Evolutionary conservation across 35 echinoderm and acorn worm genomes (phyloP), one percentile per base, ranked within the genome.

Genomic region (Holothuria glaberrima): DNA sequence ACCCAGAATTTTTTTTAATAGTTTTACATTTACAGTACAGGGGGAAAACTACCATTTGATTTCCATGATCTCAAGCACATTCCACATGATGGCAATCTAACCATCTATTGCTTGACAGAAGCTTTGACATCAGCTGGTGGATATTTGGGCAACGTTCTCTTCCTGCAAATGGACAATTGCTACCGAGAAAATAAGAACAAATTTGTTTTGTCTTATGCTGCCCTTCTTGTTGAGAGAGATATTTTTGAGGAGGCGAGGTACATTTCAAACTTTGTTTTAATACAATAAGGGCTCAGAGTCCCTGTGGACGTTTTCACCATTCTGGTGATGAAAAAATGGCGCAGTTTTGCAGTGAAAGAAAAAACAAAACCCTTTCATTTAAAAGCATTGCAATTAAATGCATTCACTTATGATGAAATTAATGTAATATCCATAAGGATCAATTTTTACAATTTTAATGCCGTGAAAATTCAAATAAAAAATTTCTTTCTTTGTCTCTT

Each of bases 121-220:
- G 71, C 82, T 22, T 48, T 92, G 26, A 20, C 75, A 36, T 25
- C 19, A 48, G 24, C 48, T 5, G 4, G 73, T 19, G 69, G 77
- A 20, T 77, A 69, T 6, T 25, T 92, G 34, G 67, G 52, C 4
- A 75, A 31, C 48, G 50, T 32, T 1, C 74, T 92, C 13, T 89
- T 88, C 56, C 86, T 92, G 29, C 91, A 92, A 67, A 52, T 92
- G 34, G 91, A 92, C 85, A 92, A 92, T 33, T 92, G 91, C 30
- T 92, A 27, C 71, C 32, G 91, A 17, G 91, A 92, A 71, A 92
- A 92, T 38, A 92, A 92, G 59, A 92, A 92, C 48, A 72, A 35
- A 21, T 92, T 45, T 69, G 50, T 92, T 3, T 58, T 92, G 68
- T 62, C 69, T 24, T 89, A 78, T 88, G 68, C 69, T 26, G 68